Evolutionary conservation across 2,797 vertebrate species (phyloP).

Genomic region (Sebastes iracundus): DNA sequence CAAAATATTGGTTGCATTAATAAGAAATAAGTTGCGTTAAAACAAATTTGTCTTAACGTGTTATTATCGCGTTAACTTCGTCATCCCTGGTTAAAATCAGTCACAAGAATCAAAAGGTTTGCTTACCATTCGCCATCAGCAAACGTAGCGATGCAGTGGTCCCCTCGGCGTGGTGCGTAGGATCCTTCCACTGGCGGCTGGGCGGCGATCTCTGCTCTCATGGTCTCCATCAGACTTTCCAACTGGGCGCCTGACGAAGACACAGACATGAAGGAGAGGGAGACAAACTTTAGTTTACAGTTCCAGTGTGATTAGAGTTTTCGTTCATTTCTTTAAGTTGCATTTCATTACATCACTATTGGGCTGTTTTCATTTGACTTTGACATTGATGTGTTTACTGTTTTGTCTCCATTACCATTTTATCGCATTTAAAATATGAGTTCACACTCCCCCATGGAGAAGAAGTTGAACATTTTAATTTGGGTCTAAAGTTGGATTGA

Average conservation of each 20-base stretch:
- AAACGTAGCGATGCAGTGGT: constrained; percentile 96
- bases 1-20: too few relatives aligned
- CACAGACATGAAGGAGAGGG: background rate
- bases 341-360: constrained; percentile 16
- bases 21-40: too few relatives aligned
- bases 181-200: constrained; percentile 93
- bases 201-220: constrained; percentile 91
- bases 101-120: background rate
- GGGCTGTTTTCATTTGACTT: background rate
- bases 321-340: background rate
- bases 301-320: background rate
- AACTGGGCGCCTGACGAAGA: constrained; percentile 87
- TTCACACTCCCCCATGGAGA: background rate
- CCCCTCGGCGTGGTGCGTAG: constrained; percentile 88
- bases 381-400: background rate
- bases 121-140: constrained; percentile 94
- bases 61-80: too few relatives aligned
- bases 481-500: background rate
- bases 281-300: background rate
- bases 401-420: background rate
- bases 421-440: background rate
- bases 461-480: background rate
- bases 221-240: constrained; percentile 97
- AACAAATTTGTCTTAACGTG: accelerated
- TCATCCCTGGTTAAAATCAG: accelerated